Evolutionary conservation across 2,113 vertebrate species (phyloP).

Genomic region (Saccopteryx leptura): DNA sequence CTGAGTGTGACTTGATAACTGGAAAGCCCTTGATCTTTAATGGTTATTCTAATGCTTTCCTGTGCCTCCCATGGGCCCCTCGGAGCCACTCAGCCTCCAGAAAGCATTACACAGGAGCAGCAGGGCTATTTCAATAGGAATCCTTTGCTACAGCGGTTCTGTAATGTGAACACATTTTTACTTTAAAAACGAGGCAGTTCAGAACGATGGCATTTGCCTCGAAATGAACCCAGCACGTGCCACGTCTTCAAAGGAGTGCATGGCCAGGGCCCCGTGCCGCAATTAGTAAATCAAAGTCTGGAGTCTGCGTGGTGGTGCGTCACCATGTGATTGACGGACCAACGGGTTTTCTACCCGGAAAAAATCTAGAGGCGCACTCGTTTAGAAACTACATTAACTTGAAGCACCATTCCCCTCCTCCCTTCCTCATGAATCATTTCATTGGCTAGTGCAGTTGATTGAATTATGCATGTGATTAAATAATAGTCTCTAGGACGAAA

Average conservation of each 20-base stretch:
- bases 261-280: fast-evolving
- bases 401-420: background rate
- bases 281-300: conserved; percentile 34
- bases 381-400: background rate
- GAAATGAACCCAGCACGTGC: conserved; percentile 65
- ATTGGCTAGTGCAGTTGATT: conserved; percentile 46
- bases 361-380: background rate
- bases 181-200: conserved; percentile 80
- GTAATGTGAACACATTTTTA: conserved; percentile 77
- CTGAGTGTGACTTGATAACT: conserved; percentile 81
- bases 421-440: conserved; percentile 24
- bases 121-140: conserved; percentile 79
- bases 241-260: conserved; percentile 35
- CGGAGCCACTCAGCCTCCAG: conserved; percentile 67
- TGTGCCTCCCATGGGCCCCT: conserved; percentile 69
- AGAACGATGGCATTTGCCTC: conserved; percentile 65
- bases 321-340: background rate
- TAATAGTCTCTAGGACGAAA: background rate
- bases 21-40: conserved; percentile 83
- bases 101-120: conserved; percentile 79
- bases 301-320: background rate
- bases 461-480: conserved; percentile 58
- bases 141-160: conserved; percentile 77
- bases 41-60: conserved; percentile 76
- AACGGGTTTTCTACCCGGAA: background rate